Conservation (phyloP, 1,140 invertebrate species). For the silkworm (Bombyx mori) region ASM3026992v2 NC_085122.1:6611001-6611500, state of each 20-base stretch:
- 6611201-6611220: slow-evolving; percentile 8
- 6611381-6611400: too few species aligned
- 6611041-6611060: slow-evolving; percentile 16
- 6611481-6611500: too few species aligned
- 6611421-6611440: too few species aligned
- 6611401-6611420: too few species aligned
- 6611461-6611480: too few species aligned
- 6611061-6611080: slow-evolving; percentile 78
- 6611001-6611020: too few species aligned
- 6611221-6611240: slow-evolving; percentile 37
- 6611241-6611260: slow-evolving; percentile 38
- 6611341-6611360: too few species aligned
- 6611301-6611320: slow-evolving; percentile 19
- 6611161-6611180: slow-evolving; percentile 80
- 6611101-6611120: slow-evolving; percentile 76
- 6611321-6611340: too few species aligned
- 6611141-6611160: slow-evolving; percentile 80
- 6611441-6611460: too few species aligned
- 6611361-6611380: too few species aligned
- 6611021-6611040: too few species aligned
- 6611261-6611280: slow-evolving; percentile 33
- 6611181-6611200: slow-evolving; percentile 27
- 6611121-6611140: slow-evolving; percentile 84
- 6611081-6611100: slow-evolving; percentile 77
- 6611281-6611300: slow-evolving; percentile 24